Evolutionary conservation across 2,797 vertebrate species (phyloP).

Genomic region (Scarus forsteni): DNA sequence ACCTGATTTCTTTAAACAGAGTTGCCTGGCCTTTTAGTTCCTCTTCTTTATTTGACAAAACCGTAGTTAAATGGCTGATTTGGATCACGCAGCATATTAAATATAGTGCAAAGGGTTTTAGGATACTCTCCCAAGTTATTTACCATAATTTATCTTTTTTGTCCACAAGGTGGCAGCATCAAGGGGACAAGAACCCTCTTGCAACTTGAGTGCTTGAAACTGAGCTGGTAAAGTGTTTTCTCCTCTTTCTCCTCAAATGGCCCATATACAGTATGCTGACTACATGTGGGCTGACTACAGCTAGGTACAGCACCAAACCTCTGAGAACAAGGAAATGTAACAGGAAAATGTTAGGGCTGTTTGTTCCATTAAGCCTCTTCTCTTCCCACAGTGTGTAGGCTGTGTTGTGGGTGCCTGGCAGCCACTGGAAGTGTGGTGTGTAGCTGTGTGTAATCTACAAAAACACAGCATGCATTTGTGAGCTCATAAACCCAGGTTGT

Average conservation of each 20-base stretch:
- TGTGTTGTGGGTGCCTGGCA: slow-evolving; percentile 60
- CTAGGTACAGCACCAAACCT: slow-evolving; percentile 10
- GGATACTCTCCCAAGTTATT: background rate
- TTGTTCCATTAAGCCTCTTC: slow-evolving; percentile 48
- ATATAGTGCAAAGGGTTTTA: background rate
- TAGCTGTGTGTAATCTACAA: slow-evolving; percentile 41
- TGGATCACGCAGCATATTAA: slow-evolving; percentile 1
- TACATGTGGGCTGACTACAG: slow-evolving; percentile 7
- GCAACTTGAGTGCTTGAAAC: slow-evolving; percentile 19
- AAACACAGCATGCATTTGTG: slow-evolving; percentile 19
- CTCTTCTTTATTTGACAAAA: slow-evolving; percentile 6
- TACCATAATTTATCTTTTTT: slow-evolving; percentile 25
- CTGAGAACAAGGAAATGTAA: slow-evolving; percentile 17
- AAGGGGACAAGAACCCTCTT: slow-evolving; percentile 27
- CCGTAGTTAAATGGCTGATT: background rate
- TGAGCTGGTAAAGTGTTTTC: slow-evolving; percentile 34
- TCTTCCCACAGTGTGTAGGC: slow-evolving; percentile 61
- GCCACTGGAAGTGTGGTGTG: slow-evolving; percentile 45
- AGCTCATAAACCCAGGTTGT: slow-evolving; percentile 8
- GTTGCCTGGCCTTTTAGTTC: background rate
- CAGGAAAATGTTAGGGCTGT: slow-evolving; percentile 10
- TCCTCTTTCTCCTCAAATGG: slow-evolving; percentile 7
- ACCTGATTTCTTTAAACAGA: too few relatives aligned
- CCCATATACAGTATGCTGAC: slow-evolving; percentile 6
- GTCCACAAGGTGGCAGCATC: slow-evolving; percentile 80